Conservation (phyloP, 2,113 vertebrate species). For the human (Homo sapiens) region DNA sequence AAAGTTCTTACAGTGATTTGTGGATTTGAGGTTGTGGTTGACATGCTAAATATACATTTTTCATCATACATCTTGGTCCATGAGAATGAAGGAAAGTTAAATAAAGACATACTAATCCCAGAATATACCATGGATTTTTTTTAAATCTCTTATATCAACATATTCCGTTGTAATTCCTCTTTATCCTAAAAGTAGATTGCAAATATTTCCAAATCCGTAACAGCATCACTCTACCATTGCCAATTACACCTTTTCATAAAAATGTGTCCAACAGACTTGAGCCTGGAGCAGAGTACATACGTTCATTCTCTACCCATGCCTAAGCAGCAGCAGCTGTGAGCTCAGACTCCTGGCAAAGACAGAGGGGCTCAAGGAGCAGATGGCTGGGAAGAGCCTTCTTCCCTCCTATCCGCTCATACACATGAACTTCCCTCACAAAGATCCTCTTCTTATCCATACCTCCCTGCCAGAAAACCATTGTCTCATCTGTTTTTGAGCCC, state of each 20-base stretch:
- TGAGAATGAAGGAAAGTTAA: background rate
- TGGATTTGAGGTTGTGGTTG: background rate
- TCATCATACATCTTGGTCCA: accelerated
- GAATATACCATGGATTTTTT: background rate
- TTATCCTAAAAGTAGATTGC: background rate
- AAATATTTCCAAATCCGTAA: background rate
- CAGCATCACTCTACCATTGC: accelerated
- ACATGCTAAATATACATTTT: background rate
- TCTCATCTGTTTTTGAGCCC: background rate
- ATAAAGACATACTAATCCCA: background rate
- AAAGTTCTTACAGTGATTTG: background rate
- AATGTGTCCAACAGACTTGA: background rate
- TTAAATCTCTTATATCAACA: background rate
- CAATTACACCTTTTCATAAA: background rate
- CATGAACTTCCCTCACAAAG: accelerated
- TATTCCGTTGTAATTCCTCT: background rate
- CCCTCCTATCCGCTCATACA: background rate
- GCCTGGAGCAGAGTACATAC: accelerated
- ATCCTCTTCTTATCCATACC: background rate
- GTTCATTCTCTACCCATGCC: accelerated
- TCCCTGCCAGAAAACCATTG: background rate
- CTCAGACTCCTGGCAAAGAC: accelerated
- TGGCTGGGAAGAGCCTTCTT: background rate
- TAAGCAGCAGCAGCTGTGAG: accelerated
- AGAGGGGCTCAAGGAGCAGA: background rate